Percentiles rank a stretch among this genome's conserved stretches.
phyloP scores from a whole-genome alignment of 2,113 vertebrate genomes.

The Megaceryle maxima region DNA sequence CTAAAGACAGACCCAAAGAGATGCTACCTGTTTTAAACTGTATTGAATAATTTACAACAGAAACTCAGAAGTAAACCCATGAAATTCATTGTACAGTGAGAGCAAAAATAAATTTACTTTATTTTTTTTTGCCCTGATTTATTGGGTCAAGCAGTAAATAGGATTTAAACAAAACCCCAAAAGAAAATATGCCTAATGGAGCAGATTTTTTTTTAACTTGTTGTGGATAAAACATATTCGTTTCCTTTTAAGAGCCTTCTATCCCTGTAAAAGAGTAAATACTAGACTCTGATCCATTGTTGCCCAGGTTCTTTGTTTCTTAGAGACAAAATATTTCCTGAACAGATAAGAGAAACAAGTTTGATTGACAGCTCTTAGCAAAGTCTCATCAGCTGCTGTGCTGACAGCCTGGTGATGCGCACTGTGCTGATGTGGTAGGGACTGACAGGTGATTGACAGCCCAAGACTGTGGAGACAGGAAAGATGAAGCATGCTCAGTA shows the following conservation, averaged over 20 bases:
- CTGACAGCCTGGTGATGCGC: constrained; percentile 77
- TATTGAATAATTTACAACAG: background rate
- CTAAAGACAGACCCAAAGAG: background rate
- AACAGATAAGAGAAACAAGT: constrained; percentile 75
- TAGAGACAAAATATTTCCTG: constrained; percentile 79
- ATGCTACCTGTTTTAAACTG: background rate
- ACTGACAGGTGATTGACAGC: constrained; percentile 83
- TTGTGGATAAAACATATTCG: constrained; percentile 16
- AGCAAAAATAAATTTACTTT: constrained; percentile 14
- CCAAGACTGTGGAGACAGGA: constrained; percentile 61
- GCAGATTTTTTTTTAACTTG: background rate
- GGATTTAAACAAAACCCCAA: background rate
- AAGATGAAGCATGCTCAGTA: constrained; percentile 74
- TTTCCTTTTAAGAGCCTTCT: constrained; percentile 20
- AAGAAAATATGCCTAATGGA: background rate
- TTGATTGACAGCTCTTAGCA: constrained; percentile 77
- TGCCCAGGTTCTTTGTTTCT: constrained; percentile 78
- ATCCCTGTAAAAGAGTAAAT: constrained; percentile 38
- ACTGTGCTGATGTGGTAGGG: constrained; percentile 71
- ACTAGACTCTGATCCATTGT: constrained; percentile 64
- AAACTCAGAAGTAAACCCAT: background rate
- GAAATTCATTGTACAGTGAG: background rate
- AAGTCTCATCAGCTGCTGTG: constrained; percentile 74
- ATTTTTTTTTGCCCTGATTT: constrained; percentile 2
- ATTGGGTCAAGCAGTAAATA: background rate